Evolutionary conservation across 64 coral and sea anemone species (phyloP).

Genomic region (Actinia equina): DNA sequence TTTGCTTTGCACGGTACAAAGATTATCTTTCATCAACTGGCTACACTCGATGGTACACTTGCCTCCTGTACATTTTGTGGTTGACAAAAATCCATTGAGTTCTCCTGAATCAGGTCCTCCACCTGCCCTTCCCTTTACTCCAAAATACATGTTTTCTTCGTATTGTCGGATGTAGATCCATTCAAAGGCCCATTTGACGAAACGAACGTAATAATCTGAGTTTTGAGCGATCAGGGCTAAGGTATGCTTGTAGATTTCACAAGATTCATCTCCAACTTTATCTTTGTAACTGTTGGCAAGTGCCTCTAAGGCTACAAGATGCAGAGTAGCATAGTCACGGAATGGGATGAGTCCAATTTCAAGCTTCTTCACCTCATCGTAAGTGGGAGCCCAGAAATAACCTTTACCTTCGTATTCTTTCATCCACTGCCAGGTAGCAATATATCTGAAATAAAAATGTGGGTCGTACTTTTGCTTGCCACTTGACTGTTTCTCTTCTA

Average conservation of each 20-base stretch:
- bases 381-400: neutral
- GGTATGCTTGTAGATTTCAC: neutral
- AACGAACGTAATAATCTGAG: neutral
- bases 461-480: neutral
- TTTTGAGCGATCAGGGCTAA: neutral
- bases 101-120: neutral
- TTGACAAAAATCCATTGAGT: neutral
- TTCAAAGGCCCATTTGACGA: neutral
- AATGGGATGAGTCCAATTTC: slow-evolving; percentile 4
- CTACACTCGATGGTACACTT: neutral
- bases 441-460: neutral
- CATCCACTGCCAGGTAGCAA: neutral
- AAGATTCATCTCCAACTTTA: neutral
- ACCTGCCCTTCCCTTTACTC: neutral
- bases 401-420: neutral
- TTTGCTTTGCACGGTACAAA: neutral
- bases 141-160: neutral
- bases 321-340: neutral
- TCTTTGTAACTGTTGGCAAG: neutral
- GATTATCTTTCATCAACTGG: neutral
- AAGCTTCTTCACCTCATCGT: neutral
- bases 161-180: slow-evolving; percentile 3
- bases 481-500: neutral
- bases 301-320: neutral
- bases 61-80: neutral